Percentiles rank a stretch among this genome's conserved stretches.
phyloP scores from a whole-genome alignment of 2,113 vertebrate genomes.

The Isichthys henryi region DNA sequence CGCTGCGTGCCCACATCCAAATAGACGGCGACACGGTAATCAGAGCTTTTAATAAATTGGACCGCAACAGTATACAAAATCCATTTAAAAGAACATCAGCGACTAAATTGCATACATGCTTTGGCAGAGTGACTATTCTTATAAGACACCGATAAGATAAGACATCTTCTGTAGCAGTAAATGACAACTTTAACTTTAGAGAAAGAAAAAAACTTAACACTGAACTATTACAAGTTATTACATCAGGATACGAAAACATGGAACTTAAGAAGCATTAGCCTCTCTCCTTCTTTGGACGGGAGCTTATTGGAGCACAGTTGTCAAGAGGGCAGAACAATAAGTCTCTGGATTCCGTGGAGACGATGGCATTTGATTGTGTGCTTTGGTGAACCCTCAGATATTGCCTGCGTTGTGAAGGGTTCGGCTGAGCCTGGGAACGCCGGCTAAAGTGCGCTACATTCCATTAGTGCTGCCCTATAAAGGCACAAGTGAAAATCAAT shows the following conservation, averaged over 20 bases:
- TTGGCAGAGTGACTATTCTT: background rate
- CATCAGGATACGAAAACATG: constrained; percentile 11
- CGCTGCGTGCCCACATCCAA: background rate
- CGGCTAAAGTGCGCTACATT: constrained; percentile 8
- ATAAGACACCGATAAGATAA: background rate
- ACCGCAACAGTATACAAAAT: background rate
- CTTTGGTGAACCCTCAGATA: constrained; percentile 48
- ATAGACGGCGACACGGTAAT: background rate
- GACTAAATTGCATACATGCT: background rate
- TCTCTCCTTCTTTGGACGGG: constrained; percentile 31
- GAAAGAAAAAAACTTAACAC: background rate
- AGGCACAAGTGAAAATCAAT: constrained; percentile 25
- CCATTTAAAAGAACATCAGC: background rate
- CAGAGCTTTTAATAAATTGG: constrained; percentile 71
- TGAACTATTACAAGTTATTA: constrained; percentile 14
- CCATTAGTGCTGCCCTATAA: constrained; percentile 14
- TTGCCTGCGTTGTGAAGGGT: constrained; percentile 34
- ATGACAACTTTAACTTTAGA: background rate
- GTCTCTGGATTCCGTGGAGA: constrained; percentile 42
- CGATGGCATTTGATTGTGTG: constrained; percentile 51
- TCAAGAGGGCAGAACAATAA: constrained; percentile 25
- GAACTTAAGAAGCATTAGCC: constrained; percentile 22
- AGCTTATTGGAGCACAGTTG: constrained; percentile 34
- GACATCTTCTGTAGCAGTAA: background rate
- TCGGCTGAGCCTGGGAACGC: constrained; percentile 28